Evolutionary conservation across 1,140 invertebrate genomes (phyloP).

Genomic region (Papilio helenus): DNA sequence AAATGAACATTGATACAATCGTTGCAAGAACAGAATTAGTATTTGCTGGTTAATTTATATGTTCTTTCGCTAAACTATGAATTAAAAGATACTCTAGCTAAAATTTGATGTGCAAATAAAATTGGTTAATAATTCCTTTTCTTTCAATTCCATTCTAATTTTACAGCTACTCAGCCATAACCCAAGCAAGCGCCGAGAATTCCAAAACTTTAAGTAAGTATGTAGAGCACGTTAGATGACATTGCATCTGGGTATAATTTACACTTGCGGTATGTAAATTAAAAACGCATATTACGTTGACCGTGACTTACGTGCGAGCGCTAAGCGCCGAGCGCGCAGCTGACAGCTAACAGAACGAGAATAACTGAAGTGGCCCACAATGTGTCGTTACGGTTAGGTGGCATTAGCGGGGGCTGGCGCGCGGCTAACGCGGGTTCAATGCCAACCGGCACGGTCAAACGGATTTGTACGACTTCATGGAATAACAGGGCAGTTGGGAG

Average conservation of each 20-base stretch:
- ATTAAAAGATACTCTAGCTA: background rate
- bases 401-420: conserved; percentile 50
- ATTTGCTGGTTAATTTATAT: background rate
- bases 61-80: background rate
- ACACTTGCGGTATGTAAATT: conserved; percentile 34
- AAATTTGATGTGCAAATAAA: background rate
- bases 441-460: conserved; percentile 55
- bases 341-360: conserved; percentile 36
- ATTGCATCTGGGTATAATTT: conserved; percentile 33
- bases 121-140: background rate
- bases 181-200: conserved; percentile 1
- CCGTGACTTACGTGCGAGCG: conserved; percentile 36
- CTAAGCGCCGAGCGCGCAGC: conserved; percentile 22
- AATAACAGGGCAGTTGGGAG: conserved; percentile 51
- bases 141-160: background rate
- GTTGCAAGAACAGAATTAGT: conserved; percentile 13
- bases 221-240: background rate
- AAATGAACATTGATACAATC: conserved; percentile 50
- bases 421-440: conserved; percentile 61
- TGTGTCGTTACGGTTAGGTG: conserved; percentile 52
- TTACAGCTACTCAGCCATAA: background rate
- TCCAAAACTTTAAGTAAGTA: background rate
- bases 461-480: conserved; percentile 53
- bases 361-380: conserved; percentile 39
- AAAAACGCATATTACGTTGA: conserved; percentile 25